phyloP scores from a whole-genome alignment of 2,888 invertebrate species.

The Epicampocera succincta region DNA sequence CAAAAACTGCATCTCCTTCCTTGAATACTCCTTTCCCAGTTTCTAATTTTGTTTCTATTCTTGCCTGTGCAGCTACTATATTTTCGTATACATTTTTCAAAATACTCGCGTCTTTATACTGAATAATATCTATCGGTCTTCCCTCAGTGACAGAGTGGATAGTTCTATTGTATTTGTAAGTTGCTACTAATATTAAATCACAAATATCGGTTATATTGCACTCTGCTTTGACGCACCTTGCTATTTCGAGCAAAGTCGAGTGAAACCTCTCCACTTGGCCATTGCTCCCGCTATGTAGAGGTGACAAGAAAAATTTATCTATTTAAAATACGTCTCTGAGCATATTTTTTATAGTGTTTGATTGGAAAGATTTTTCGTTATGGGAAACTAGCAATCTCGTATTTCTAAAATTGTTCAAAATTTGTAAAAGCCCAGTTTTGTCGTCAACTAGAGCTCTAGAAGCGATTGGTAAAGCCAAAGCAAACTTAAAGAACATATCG shows the following conservation, averaged over 20 bases:
- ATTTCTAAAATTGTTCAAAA: conserved; percentile 22
- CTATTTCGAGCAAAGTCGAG: too few relatives aligned
- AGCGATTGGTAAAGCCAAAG: conserved; percentile 38
- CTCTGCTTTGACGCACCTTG: conserved; percentile 24
- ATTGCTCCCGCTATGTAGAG: conserved; percentile 29
- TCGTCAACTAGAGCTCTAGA: conserved; percentile 1
- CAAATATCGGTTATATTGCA: not conserved
- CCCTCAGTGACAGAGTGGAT: conserved; percentile 12
- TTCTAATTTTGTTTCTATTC: not conserved
- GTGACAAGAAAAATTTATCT: too few relatives aligned
- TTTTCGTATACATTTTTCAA: too few relatives aligned
- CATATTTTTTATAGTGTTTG: too few relatives aligned
- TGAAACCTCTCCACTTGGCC: too few relatives aligned
- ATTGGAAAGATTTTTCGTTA: conserved; percentile 15
- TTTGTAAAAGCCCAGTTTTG: too few relatives aligned
- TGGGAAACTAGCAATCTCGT: conserved; percentile 4
- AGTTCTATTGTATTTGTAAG: too few relatives aligned
- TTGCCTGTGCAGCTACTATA: conserved; percentile 4
- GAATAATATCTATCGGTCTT: conserved; percentile 16
- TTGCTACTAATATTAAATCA: too few relatives aligned
- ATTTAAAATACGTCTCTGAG: conserved; percentile 12
- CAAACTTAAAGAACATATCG: too few relatives aligned
- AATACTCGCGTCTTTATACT: too few relatives aligned
- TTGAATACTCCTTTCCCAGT: conserved; percentile 1
- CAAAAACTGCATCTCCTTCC: too few relatives aligned